phyloP scores from a whole-genome alignment of 2,797 vertebrate genomes.

The Heliangelus exortis region DNA sequence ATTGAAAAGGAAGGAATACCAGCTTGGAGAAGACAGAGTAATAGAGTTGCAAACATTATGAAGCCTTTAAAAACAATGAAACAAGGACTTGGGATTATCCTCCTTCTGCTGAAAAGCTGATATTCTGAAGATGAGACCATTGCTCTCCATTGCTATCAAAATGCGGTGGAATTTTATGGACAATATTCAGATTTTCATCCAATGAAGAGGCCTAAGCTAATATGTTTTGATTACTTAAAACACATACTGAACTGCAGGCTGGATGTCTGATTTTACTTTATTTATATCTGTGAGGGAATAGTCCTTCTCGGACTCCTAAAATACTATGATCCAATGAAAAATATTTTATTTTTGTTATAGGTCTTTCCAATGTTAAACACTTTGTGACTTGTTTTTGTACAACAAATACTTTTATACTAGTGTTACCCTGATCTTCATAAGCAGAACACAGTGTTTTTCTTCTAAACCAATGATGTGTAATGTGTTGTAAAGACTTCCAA shows the following conservation, averaged over 20 bases:
- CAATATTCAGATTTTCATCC: neutral
- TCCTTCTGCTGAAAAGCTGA: neutral
- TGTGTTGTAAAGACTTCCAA: neutral
- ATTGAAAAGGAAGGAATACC: neutral
- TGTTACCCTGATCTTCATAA: neutral
- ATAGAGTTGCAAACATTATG: neutral
- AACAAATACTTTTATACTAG: neutral
- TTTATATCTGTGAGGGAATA: neutral
- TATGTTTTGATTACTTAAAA: neutral
- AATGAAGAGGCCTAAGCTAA: neutral
- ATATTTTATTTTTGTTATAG: neutral
- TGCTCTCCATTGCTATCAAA: neutral
- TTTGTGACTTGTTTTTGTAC: neutral
- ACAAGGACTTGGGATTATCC: fast-evolving
- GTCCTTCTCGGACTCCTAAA: neutral
- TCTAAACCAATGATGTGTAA: neutral
- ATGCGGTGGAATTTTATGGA: neutral
- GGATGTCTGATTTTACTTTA: neutral
- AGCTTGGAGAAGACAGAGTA: neutral
- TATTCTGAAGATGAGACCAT: neutral
- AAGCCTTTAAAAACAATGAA: neutral
- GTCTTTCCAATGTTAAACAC: neutral
- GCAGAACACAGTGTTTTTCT: neutral
- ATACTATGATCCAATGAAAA: neutral
- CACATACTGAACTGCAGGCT: fast-evolving